Evolutionary conservation across 64 coral and sea anemone genomes (phyloP), one percentile per base, ranked within the genome.

Genomic region (Pocillopora damicornis): DNA sequence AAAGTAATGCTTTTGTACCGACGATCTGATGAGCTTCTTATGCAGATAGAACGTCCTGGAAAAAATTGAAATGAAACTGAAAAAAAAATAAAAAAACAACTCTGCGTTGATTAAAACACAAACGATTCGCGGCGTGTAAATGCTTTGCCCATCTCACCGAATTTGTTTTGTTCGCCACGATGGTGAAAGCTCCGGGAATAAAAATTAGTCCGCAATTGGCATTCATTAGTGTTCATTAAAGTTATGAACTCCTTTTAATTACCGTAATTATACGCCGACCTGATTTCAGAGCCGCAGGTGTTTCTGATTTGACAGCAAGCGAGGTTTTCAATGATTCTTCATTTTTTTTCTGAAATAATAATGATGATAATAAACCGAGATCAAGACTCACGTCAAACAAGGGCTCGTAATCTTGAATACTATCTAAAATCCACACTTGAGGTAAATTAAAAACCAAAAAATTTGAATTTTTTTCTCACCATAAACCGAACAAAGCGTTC

Each of bases 151-250:
- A 25, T 63, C 59, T 81, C 5, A 22, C 14, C 37, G 64, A 26
- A 71, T 73, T 72, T 88, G 86, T 94, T 90, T 79, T 75, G 81
- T 90, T 89, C 83, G 22, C 60, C 81, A 36, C 80, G 78, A 88
- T 89, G 81, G 88, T 75, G 84, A 95, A 96, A 93, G 76, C 72
- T 63, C 61, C 73, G 75, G 67, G 65, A 68, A 37, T 72, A 92
- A 91, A 89, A 92, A 88, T 80, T 92, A 58, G 76, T 76, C 84
- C 75, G 56, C 88, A 88, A 93, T 96, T 96, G 79, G 89, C 79
- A 84, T 90, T 96, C 94, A 96, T 96, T 96, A 96, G 75, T 57
- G 82, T 96, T 96, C 94, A 96, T 96, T 96, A 96, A 87, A 74
- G 73, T 14, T 90, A 77, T 89, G 88, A 96, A 92, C 87, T 88